Evolutionary conservation across 2,113 vertebrate genomes (phyloP).

Genomic region (Pseudopodoces humilis): DNA sequence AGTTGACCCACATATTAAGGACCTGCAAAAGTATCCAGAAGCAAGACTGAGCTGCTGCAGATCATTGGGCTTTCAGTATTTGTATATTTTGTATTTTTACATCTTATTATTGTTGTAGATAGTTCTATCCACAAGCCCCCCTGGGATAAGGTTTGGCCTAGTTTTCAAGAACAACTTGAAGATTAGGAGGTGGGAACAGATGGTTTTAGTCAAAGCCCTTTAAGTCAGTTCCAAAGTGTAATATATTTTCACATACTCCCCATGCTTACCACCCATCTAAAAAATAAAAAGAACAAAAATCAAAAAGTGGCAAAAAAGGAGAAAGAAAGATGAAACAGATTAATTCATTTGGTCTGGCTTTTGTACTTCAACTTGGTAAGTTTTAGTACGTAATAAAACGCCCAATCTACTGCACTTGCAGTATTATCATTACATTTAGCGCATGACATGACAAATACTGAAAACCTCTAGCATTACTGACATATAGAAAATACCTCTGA

Average conservation of each 20-base stretch:
- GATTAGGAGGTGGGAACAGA: slow-evolving; percentile 65
- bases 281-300: background rate
- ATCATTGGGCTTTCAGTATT: slow-evolving; percentile 31
- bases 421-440: background rate
- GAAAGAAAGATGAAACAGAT: slow-evolving; percentile 5
- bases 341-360: slow-evolving; percentile 30
- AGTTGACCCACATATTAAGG: background rate
- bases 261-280: background rate
- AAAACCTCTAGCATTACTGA: slow-evolving; percentile 40
- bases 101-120: slow-evolving; percentile 55
- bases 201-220: slow-evolving; percentile 65
- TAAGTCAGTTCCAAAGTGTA: slow-evolving; percentile 46
- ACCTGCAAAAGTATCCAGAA: slow-evolving; percentile 15
- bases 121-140: background rate
- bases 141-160: slow-evolving; percentile 24
- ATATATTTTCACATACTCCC: slow-evolving; percentile 50
- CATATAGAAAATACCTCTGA: slow-evolving; percentile 26
- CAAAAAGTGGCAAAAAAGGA: slow-evolving; percentile 16
- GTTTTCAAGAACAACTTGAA: slow-evolving; percentile 40
- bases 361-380: background rate
- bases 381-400: slow-evolving; percentile 32
- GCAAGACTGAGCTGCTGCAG: slow-evolving; percentile 13
- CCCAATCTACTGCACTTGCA: background rate
- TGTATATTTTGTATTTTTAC: slow-evolving; percentile 23
- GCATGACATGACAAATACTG: slow-evolving; percentile 41